Percentiles rank a stretch among this genome's conserved stretches.
These are phyloP conservation scores for Salminus brasiliensis DNA, from an alignment of 2,113 vertebrate genomes.

Conservation along the genomic window DNA sequence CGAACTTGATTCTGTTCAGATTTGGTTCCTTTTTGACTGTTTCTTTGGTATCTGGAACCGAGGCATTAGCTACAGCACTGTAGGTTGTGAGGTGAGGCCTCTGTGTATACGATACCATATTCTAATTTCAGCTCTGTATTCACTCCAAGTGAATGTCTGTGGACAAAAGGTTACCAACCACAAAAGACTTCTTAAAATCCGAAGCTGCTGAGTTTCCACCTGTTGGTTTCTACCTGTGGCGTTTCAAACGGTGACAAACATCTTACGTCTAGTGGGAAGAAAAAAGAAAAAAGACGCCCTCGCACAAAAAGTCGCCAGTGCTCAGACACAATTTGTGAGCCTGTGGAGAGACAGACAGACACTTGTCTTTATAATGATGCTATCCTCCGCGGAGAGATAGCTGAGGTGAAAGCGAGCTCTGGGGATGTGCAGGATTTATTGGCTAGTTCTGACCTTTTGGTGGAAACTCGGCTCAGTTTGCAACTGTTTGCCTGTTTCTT, in stretches of 20 bases:
- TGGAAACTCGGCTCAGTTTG: background rate
- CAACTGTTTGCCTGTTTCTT: slow-evolving; percentile 32
- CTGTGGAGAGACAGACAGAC: slow-evolving; percentile 17
- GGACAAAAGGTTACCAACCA: no score
- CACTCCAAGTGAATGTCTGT: no score
- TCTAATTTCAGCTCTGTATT: no score
- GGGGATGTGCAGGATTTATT: slow-evolving; percentile 32
- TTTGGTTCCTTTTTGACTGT: no score
- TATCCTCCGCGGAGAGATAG: slow-evolving; percentile 5
- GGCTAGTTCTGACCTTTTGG: slow-evolving; percentile 37
- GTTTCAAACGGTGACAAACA: slow-evolving; percentile 16
- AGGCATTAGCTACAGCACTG: no score
- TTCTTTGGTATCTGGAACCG: no score
- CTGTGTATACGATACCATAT: no score
- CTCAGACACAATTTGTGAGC: slow-evolving; percentile 23
- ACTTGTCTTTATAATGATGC: slow-evolving; percentile 45
- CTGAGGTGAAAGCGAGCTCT: slow-evolving; percentile 16
- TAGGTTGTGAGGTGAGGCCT: no score
- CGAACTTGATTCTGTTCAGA: no score
- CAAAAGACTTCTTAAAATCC: slow-evolving; percentile 46
- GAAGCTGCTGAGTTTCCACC: slow-evolving; percentile 1
- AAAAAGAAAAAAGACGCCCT: background rate
- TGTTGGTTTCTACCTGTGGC: slow-evolving; percentile 25
- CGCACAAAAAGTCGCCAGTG: slow-evolving; percentile 18
- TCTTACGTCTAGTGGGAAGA: slow-evolving; percentile 2